Percentiles rank a stretch among this genome's conserved stretches.
Conservation (phyloP, 2,888 invertebrate species). For the Cheilosia vulpina region DNA sequence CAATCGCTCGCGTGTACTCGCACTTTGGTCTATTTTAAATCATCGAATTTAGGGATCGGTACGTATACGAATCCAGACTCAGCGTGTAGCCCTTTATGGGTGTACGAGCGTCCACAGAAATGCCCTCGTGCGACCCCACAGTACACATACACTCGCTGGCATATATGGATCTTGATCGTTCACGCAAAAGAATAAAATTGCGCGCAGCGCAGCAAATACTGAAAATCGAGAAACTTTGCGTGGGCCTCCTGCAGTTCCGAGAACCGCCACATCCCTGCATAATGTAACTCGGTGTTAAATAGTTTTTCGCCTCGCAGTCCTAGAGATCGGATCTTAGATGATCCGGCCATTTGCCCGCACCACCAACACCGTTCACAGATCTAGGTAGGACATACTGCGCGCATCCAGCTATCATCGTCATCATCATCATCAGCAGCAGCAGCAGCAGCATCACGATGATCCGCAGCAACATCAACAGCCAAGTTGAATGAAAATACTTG, state of each 20-base stretch:
- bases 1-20: slow-evolving; percentile 55
- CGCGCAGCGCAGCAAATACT: slow-evolving; percentile 15
- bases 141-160: background rate
- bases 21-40: slow-evolving; percentile 69
- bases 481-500: slow-evolving; percentile 55
- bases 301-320: slow-evolving; percentile 55
- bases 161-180: slow-evolving; percentile 60
- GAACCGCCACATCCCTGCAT: slow-evolving; percentile 63
- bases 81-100: slow-evolving; percentile 60
- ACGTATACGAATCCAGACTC: slow-evolving; percentile 48
- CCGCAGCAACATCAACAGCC: slow-evolving; percentile 34
- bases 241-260: slow-evolving; percentile 67
- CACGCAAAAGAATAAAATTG: slow-evolving; percentile 48
- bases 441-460: slow-evolving; percentile 45
- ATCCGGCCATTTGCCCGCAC: slow-evolving; percentile 36
- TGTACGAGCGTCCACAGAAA: slow-evolving; percentile 16
- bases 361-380: slow-evolving; percentile 22
- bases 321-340: slow-evolving; percentile 65
- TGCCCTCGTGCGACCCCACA: slow-evolving; percentile 40
- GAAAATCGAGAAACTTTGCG: slow-evolving; percentile 64
- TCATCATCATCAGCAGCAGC: slow-evolving; percentile 15
- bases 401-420: slow-evolving; percentile 54
- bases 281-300: slow-evolving; percentile 70
- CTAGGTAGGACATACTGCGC: slow-evolving; percentile 43
- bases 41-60: slow-evolving; percentile 71